These are phyloP conservation scores for Philaethria dido DNA, from an alignment of 2,888 invertebrate genomes.

Conservation along the genomic window DNA sequence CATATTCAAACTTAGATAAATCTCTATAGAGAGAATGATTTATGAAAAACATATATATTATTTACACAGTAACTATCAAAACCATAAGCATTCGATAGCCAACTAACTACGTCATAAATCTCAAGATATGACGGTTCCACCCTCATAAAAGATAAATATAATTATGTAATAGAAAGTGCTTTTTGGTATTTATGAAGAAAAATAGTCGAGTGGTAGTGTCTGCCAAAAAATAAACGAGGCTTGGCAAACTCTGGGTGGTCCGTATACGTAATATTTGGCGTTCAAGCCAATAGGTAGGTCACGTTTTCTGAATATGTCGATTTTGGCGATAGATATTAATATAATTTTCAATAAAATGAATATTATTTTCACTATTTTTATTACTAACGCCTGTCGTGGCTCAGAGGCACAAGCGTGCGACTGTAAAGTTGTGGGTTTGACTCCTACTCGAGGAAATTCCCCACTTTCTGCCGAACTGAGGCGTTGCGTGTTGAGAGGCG, in stretches of 20 bases:
- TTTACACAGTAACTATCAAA: background rate
- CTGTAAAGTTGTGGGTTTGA: no score
- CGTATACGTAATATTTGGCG: constrained; percentile 20
- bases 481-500: no score
- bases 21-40: background rate
- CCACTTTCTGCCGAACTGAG: no score
- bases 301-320: background rate
- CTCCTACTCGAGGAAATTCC: no score
- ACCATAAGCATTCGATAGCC: constrained; percentile 6
- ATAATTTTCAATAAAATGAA: no score
- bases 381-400: no score
- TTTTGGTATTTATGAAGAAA: constrained; percentile 15
- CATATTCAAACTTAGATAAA: background rate
- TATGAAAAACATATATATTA: background rate
- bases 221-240: constrained; percentile 39
- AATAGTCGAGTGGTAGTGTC: constrained; percentile 7
- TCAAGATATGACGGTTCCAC: constrained; percentile 3
- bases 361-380: no score
- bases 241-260: constrained; percentile 33
- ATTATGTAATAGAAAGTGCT: constrained; percentile 19
- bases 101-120: constrained; percentile 2
- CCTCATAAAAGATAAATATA: constrained; percentile 17
- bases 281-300: background rate
- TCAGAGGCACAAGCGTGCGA: no score
- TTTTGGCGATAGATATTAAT: background rate